Conservation (phyloP, 1,140 invertebrate genomes). For the Drosophila tsacasi region DNA sequence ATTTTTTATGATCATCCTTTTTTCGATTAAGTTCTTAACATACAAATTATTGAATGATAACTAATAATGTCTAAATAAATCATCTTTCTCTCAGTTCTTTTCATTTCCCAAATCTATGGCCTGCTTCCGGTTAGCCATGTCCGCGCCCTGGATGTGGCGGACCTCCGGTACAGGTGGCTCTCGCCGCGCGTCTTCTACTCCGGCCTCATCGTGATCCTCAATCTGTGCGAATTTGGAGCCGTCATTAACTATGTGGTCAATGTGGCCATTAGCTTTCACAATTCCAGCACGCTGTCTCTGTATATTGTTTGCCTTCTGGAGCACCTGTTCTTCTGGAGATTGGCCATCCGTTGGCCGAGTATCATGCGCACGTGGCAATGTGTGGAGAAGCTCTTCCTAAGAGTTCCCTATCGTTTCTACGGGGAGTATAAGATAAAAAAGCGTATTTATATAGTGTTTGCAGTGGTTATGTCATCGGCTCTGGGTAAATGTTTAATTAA, state of each 20-base stretch:
- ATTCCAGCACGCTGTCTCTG: slow-evolving; percentile 65
- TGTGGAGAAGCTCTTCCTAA: slow-evolving; percentile 72
- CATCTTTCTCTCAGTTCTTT: slow-evolving; percentile 57
- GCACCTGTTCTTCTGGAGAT: slow-evolving; percentile 75
- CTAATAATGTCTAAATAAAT: not conserved
- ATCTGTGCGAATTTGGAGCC: slow-evolving; percentile 62
- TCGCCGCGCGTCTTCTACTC: slow-evolving; percentile 62
- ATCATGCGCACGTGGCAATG: slow-evolving; percentile 67
- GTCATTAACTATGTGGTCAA: slow-evolving; percentile 58
- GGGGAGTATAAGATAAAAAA: slow-evolving; percentile 70
- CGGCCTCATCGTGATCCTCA: slow-evolving; percentile 49
- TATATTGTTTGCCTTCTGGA: slow-evolving; percentile 76
- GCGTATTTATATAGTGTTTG: slow-evolving; percentile 68
- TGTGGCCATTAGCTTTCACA: slow-evolving; percentile 68
- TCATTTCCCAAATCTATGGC: slow-evolving; percentile 73
- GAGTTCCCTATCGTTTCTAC: slow-evolving; percentile 72
- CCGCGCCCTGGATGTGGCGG: slow-evolving; percentile 28
- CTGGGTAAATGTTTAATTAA: slow-evolving; percentile 43
- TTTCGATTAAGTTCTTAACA: not conserved
- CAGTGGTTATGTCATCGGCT: slow-evolving; percentile 62
- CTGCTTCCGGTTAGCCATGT: slow-evolving; percentile 71
- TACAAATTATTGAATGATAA: not conserved
- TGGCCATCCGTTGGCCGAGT: slow-evolving; percentile 70
- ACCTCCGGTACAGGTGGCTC: slow-evolving; percentile 61
- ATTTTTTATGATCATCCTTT: not conserved